phyloP scores from a whole-genome alignment of 2,797 vertebrate genomes.

The Coccyzus lansbergi region DNA sequence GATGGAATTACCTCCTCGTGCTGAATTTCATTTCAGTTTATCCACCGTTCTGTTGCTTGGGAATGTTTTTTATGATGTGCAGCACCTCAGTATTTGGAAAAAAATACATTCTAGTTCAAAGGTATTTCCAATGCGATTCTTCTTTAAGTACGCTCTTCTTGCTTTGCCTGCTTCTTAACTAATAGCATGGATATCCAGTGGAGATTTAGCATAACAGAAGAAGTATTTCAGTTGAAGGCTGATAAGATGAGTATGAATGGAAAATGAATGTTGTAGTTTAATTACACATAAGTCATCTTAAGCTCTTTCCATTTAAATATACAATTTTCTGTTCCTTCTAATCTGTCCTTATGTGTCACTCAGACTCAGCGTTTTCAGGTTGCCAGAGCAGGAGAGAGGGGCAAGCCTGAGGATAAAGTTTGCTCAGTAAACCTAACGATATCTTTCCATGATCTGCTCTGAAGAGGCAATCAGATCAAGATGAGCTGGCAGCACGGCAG shows the following conservation, averaged over 20 bases:
- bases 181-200: not conserved
- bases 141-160: not conserved
- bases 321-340: slow-evolving; percentile 22
- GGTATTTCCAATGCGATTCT: not conserved
- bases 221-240: slow-evolving; percentile 36
- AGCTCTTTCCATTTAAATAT: slow-evolving; percentile 44
- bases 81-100: not conserved
- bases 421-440: not conserved
- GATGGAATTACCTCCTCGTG: not conserved
- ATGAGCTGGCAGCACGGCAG: not conserved
- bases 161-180: slow-evolving; percentile 1
- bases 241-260: slow-evolving; percentile 44
- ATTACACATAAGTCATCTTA: slow-evolving; percentile 52
- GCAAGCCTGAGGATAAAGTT: not conserved
- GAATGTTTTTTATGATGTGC: not conserved
- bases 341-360: not conserved
- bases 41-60: not conserved
- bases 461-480: not conserved
- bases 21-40: slow-evolving; percentile 34
- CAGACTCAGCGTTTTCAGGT: not conserved
- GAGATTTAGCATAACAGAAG: slow-evolving; percentile 61
- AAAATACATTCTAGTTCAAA: not conserved
- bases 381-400: not conserved
- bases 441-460: not conserved
- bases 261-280: slow-evolving; percentile 33